phyloP scores from a whole-genome alignment of 2,797 vertebrate genomes.

The Synanceia verrucosa region DNA sequence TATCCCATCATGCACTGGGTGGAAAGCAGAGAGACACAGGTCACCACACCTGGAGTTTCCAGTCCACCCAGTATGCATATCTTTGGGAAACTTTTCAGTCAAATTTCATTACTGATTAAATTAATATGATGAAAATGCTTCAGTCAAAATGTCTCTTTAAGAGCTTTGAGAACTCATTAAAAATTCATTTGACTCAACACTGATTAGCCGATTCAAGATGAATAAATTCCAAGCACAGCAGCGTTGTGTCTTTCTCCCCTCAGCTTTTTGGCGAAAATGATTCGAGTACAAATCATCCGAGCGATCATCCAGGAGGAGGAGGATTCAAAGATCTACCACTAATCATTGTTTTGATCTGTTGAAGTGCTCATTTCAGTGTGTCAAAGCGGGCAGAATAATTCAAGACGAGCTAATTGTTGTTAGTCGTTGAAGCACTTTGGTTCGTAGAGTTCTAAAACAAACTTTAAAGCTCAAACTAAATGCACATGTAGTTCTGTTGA shows the following conservation, averaged over 20 bases:
- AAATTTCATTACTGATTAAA: background rate
- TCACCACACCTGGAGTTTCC: background rate
- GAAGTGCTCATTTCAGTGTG: background rate
- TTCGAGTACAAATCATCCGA: background rate
- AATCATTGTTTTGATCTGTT: background rate
- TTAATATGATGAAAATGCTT: background rate
- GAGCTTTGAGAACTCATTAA: background rate
- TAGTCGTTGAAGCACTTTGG: background rate
- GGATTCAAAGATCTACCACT: background rate
- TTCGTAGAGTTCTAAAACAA: background rate
- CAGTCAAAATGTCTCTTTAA: background rate
- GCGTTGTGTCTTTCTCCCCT: background rate
- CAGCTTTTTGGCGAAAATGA: background rate
- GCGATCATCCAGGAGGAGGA: background rate
- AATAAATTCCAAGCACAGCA: background rate
- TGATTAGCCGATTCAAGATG: background rate
- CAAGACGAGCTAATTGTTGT: background rate
- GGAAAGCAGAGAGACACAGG: constrained; percentile 9
- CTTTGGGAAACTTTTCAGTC: constrained; percentile 8
- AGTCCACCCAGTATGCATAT: constrained; percentile 19
- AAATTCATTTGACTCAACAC: background rate
- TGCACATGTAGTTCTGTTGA: background rate
- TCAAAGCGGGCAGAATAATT: background rate
- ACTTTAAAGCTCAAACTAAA: constrained; percentile 3
- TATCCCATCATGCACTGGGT: background rate